phyloP scores from a whole-genome alignment of 2,888 invertebrate genomes.

The Osmoderma eremita region DNA sequence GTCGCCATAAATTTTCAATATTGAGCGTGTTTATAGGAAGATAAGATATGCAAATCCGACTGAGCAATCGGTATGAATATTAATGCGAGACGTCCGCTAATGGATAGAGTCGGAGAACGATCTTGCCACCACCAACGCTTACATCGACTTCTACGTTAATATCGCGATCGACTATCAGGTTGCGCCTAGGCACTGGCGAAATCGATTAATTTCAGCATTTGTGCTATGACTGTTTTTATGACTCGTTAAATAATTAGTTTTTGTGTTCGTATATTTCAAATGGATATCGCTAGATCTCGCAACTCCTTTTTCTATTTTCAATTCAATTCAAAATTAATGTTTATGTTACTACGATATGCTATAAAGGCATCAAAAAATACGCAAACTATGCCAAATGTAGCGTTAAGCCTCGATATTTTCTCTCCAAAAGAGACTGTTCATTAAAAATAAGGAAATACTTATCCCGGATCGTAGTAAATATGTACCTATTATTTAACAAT shows the following conservation, averaged over 20 bases:
- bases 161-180: conserved; percentile 9
- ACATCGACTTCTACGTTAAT: conserved; percentile 11
- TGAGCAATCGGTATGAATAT: conserved; percentile 47
- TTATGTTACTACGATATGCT: no score
- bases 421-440: no score
- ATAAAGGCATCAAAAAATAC: no score
- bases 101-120: conserved; percentile 27
- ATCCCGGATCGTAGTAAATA: no score
- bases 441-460: no score
- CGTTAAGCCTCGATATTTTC: no score
- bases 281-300: neutral
- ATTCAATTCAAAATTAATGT: no score
- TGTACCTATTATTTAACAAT: no score
- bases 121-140: conserved; percentile 22
- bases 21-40: conserved; percentile 45
- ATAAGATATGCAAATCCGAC: conserved; percentile 48
- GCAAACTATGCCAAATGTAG: no score
- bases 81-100: conserved; percentile 42
- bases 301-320: neutral
- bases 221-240: no score
- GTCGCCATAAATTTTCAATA: conserved; percentile 45
- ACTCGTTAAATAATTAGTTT: no score
- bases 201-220: conserved; percentile 4
- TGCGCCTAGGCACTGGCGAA: neutral
- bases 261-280: no score